Base-by-base conservation (phyloP, 2,888 invertebrate species). In the Pasiphila rectangulata region DNA sequence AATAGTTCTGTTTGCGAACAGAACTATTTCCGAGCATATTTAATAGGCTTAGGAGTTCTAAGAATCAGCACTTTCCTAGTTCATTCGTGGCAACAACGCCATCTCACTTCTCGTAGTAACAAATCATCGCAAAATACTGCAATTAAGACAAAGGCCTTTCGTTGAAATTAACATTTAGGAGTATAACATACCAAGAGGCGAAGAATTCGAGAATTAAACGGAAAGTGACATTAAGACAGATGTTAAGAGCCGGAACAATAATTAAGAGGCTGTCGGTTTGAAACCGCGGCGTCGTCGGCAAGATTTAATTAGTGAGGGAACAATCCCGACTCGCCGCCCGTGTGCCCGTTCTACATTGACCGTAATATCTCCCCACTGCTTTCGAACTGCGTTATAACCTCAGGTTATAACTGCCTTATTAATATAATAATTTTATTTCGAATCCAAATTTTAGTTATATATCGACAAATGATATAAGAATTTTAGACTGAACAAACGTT, bases 301-400 rank as follows among this genome's bases (percentile, higher is more conserved):
- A 81, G 85, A 87, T 88, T 87, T 87, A 88, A 88, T 88, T 87
- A 88, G 82, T 76, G 84, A 75, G 79, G 68, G 83, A 79, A 79
- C 79, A 79, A 79, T 79, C 68, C 72, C 59, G 58, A 56, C 55
- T 57, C 53, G 56, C 55, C 51, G 54, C 51, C 60, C 59, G 13
- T 32, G 44, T 29, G 57, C 56, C 53, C 27, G 54, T 56, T 54
- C 49, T 60, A 65, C 67, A 61, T 59, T 56, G 57, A 48, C 51
- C 50, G 30, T 48, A 45, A 55, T 53, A 53, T 44, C 46, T 32
- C 46, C 45, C 46, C 32, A 48, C 45, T 40, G 54, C 49, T 46
- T 52, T 52, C 38, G 50, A 52, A 57, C 29, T 46, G 40, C 32
- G 17, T 17, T 32, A 32, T 32, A 21, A 21, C 6, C n/a, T n/a